A percentile compares a stretch with the other conserved stretches of the same genome.
phyloP scores from a whole-genome alignment of 2,113 vertebrate species.

The Perca flavescens region DNA sequence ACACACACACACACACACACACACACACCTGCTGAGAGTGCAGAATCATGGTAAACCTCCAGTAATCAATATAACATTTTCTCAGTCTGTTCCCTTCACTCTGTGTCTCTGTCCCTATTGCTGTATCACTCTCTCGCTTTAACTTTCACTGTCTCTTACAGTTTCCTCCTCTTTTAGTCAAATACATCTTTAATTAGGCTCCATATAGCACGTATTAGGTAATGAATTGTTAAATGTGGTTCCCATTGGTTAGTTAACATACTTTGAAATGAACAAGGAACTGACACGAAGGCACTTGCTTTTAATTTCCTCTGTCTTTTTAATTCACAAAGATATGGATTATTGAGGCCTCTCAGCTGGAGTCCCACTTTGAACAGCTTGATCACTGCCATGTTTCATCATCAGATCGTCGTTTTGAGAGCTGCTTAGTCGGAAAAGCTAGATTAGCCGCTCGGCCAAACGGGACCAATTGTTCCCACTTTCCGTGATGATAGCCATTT shows the following conservation, averaged over 20 bases:
- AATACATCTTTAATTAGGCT: conserved; percentile 29
- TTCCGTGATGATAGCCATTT: conserved; percentile 34
- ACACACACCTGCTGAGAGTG: conserved; percentile 26
- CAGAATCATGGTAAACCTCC: conserved; percentile 22
- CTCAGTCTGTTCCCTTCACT: conserved; percentile 13
- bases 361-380: conserved; percentile 40
- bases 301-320: conserved; percentile 53
- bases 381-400: conserved; percentile 48
- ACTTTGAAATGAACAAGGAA: conserved; percentile 30
- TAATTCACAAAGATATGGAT: conserved; percentile 46
- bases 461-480: conserved; percentile 31
- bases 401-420: conserved; percentile 19
- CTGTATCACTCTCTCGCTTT: background rate
- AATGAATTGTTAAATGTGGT: conserved; percentile 53
- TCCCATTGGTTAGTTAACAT: conserved; percentile 26
- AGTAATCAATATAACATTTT: conserved; percentile 51
- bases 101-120: background rate
- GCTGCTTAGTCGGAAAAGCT: conserved; percentile 19
- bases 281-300: conserved; percentile 9
- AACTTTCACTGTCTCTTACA: background rate
- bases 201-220: conserved; percentile 26
- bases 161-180: conserved; percentile 15
- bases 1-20: background rate
- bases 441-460: conserved; percentile 3
- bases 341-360: conserved; percentile 47